Evolutionary conservation across 2,888 invertebrate species (phyloP).

Genomic region (Hypomecis atomaria): DNA sequence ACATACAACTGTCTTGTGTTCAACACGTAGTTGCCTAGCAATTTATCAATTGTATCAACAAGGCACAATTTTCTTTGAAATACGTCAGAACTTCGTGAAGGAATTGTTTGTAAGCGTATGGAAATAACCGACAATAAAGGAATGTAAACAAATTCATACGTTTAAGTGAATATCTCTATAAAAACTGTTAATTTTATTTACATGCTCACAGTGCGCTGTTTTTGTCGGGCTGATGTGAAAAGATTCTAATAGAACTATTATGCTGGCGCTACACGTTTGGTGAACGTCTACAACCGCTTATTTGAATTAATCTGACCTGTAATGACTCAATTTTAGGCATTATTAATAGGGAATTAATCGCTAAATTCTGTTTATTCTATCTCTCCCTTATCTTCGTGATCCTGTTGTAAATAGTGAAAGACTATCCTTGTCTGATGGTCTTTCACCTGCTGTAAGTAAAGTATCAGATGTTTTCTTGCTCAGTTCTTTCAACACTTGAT

Average conservation of each 20-base stretch:
- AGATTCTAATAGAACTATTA: slow-evolving; percentile 15
- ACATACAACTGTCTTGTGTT: not conserved
- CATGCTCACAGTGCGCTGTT: slow-evolving; percentile 20
- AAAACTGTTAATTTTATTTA: slow-evolving; percentile 35
- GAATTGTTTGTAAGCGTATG: slow-evolving; percentile 31
- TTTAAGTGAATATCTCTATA: slow-evolving; percentile 26
- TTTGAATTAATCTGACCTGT: too few species aligned
- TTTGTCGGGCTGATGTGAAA: slow-evolving; percentile 3
- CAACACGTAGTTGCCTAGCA: slow-evolving; percentile 13
- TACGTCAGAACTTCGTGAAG: slow-evolving; percentile 30
- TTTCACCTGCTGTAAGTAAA: too few species aligned
- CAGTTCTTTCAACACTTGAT: too few species aligned
- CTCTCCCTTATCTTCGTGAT: too few species aligned
- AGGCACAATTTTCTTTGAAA: slow-evolving; percentile 26
- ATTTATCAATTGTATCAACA: slow-evolving; percentile 33
- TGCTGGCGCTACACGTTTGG: not conserved
- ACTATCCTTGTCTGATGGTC: too few species aligned
- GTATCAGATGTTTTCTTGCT: too few species aligned
- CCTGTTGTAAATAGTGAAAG: too few species aligned
- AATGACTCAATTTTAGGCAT: too few species aligned
- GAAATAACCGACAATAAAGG: slow-evolving; percentile 35
- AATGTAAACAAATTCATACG: slow-evolving; percentile 27
- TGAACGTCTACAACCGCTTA: too few species aligned
- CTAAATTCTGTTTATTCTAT: too few species aligned
- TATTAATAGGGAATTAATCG: too few species aligned